Evolutionary conservation across 2,888 invertebrate genomes (phyloP), one percentile per base, ranked within the genome.

Genomic region (Xestobium rufovillosum): DNA sequence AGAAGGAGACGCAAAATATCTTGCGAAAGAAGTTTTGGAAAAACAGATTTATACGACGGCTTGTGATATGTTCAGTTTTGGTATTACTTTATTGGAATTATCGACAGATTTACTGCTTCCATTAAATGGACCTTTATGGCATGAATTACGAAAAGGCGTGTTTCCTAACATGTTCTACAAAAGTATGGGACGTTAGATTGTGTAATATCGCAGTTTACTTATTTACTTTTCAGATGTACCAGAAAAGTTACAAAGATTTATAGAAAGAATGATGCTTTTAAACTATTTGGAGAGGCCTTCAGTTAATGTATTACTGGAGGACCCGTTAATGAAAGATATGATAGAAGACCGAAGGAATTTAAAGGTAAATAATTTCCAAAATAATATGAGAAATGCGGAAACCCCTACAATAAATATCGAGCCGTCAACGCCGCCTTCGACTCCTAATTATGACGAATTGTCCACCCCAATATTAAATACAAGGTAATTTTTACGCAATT

Each of bases 1-100:
- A 4, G 83, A 85, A 63, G 85, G 85, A 1, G 86, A 86, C 62
- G 75, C 80, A 1, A 78, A 80, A 45, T 86, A 86, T 59, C 65
- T 86, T 49, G 83, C 85, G 0, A 73, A 77, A 14, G 85, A 86
- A 66, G 67, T 83, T 12, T 65, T 85, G 56, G 68, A 75, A 43
- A 75, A 74, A 11, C 63, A 67, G 25, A 49, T 50, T 23, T 80
- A 80, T 55, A 73, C 78, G 2, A 75, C 78, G 48, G 73, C 80
- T 12, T 83, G 81, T 13, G 85, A 87, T 61, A 75, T 85, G 28
- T 83, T 82, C 56, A 78, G 82, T 52, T 62, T 87, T 30, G 85
- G 84, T 3, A 75, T 86, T 46, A 76, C 79, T 3, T 71, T 83
- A 43, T 58, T 86, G 33, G 84, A 86, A 57, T 55, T 85, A 26